These are phyloP conservation scores for Litoditis marina DNA, from an alignment of 2,888 invertebrate genomes.

Conservation along the genomic window DNA sequence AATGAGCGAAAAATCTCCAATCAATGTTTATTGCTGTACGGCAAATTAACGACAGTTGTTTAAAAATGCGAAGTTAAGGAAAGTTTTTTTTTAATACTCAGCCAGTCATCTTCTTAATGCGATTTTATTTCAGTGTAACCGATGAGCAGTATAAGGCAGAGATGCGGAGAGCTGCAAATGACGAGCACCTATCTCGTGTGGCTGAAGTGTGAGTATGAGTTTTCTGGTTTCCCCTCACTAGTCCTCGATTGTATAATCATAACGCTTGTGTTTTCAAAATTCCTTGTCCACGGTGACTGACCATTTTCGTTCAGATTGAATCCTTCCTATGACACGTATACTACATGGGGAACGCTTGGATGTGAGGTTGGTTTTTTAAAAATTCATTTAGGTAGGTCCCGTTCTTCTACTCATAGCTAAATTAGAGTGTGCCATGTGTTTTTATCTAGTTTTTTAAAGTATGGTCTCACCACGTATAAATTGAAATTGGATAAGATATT, in stretches of 20 bases:
- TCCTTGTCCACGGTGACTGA: no score
- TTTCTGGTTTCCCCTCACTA: no score
- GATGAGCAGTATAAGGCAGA: constrained; percentile 13
- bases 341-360: constrained; percentile 8
- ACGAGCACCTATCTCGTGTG: constrained; percentile 4
- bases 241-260: no score
- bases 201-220: constrained; percentile 2
- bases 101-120: background rate
- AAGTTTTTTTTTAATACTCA: background rate
- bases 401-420: no score
- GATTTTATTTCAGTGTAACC: constrained; percentile 6
- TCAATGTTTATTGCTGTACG: no score
- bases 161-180: constrained; percentile 11
- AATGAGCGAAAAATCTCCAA: no score
- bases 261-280: no score
- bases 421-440: no score
- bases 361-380: constrained; percentile 4
- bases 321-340: constrained; percentile 14
- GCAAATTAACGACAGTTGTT: background rate
- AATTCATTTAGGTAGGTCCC: background rate
- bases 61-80: no score
- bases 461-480: no score
- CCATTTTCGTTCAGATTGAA: constrained; percentile 11
- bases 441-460: no score
- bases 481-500: no score